These are phyloP conservation scores for Cyprinus carpio DNA, from an alignment of 2,113 vertebrate species.

Conservation along the genomic window DNA sequence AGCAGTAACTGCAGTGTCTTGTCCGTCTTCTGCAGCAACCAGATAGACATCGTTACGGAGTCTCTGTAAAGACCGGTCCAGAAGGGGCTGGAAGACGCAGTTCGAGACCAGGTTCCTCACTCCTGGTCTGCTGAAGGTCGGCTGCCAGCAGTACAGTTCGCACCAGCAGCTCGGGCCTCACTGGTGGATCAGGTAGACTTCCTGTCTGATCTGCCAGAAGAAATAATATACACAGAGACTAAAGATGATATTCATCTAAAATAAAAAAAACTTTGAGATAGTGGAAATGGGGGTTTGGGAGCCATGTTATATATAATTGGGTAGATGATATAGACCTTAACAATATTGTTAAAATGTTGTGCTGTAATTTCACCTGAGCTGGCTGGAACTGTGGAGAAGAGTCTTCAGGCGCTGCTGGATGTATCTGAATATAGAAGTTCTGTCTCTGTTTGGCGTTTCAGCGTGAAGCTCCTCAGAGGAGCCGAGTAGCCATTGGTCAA, in stretches of 20 bases:
- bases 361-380: conserved; percentile 66
- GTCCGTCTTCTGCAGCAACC: conserved; percentile 84
- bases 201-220: conserved; percentile 71
- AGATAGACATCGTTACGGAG: conserved; percentile 88
- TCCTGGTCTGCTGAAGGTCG: conserved; percentile 43
- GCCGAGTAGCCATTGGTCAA: conserved; percentile 10
- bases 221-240: no score
- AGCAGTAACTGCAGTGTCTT: conserved; percentile 88
- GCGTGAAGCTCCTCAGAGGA: neutral
- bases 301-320: neutral
- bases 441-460: conserved; percentile 3
- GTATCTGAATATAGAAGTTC: conserved; percentile 39
- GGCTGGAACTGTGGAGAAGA: conserved; percentile 76
- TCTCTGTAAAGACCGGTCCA: conserved; percentile 85
- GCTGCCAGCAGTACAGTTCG: conserved; percentile 82
- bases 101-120: conserved; percentile 71
- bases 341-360: neutral
- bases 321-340: neutral
- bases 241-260: no score
- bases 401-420: conserved; percentile 70
- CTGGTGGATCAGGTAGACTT: conserved; percentile 79
- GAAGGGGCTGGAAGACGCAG: conserved; percentile 82
- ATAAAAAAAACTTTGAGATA: neutral
- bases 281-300: neutral
- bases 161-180: conserved; percentile 85